Evolutionary conservation across 1,140 invertebrate species (phyloP), one percentile per base, ranked within the genome.

Genomic region (Pachyrhynchus sulphureomaculatus): DNA sequence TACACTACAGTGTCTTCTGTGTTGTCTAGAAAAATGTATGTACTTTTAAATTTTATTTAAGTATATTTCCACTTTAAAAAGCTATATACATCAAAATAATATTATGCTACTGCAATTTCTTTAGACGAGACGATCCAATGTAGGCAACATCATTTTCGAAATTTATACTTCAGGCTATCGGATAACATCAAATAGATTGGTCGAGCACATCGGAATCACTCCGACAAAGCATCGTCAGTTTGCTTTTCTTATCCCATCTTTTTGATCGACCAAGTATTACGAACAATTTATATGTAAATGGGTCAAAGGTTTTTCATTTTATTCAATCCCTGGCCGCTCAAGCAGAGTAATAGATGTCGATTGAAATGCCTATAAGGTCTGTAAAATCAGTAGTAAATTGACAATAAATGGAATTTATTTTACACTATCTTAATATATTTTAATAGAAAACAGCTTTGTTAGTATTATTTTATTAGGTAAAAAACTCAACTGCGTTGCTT

Each of bases 201-300:
- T 33, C 23, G 29, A 45, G 32, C 59, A 42, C 51, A 61, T 61
- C 49, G 34, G 44, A 51, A 45, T 45, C 39, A 49, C 59, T 54
- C 59, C 49, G 42, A 45, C 45, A 54, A 61, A 61, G 59, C 59
- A 44, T 60, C 48, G 21, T 53, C 57, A 45, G 47, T 60, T 60
- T 33, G 36, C 47, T 60, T 60, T 60, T 61, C 59, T 61, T 47
- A 53, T 61, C 51, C 49, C 41, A 42, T 45, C 59, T 47, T 61
- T 49, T 53, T 61, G 59, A 61, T 61, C 59, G 59, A 24, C 44
- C 32, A 13, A 53, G 41, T 54, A 61, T 61, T 61, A 54, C 59
- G 51, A 53, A 54, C 59, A 61, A 61, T 61, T 47, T 61, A 54
- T 61, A 61, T 61, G 59, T 47, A 61, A 61, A 61, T 61, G 42